phyloP scores from a whole-genome alignment of 2,113 vertebrate species.

The Sciurus niger region DNA sequence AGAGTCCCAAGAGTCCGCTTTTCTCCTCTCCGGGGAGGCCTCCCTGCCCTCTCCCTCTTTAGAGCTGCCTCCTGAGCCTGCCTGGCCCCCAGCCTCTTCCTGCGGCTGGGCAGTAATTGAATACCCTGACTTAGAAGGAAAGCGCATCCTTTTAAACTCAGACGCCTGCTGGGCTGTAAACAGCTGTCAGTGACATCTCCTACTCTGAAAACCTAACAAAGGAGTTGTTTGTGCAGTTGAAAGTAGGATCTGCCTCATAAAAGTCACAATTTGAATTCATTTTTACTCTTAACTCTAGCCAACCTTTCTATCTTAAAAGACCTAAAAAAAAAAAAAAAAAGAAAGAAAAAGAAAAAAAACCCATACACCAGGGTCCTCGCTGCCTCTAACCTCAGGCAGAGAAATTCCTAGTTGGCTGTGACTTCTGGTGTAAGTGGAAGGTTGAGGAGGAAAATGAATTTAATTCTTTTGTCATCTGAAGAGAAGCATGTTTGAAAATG shows the following conservation, averaged over 20 bases:
- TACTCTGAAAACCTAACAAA: slow-evolving; percentile 64
- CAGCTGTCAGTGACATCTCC: slow-evolving; percentile 74
- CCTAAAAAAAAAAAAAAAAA: not conserved
- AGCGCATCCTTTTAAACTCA: slow-evolving; percentile 64
- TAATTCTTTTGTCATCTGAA: slow-evolving; percentile 48
- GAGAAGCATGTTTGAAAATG: slow-evolving; percentile 10
- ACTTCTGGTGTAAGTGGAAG: slow-evolving; percentile 50
- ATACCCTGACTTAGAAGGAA: slow-evolving; percentile 70
- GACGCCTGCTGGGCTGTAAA: slow-evolving; percentile 79
- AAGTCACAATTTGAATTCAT: slow-evolving; percentile 79
- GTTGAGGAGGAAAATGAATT: not conserved
- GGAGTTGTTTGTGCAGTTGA: slow-evolving; percentile 70
- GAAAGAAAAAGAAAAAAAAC: not conserved
- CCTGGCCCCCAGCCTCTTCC: slow-evolving; percentile 58
- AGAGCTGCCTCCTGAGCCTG: not conserved
- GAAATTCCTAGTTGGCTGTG: slow-evolving; percentile 35
- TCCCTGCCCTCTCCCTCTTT: not conserved
- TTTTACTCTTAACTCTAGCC: slow-evolving; percentile 67
- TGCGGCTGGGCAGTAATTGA: slow-evolving; percentile 71
- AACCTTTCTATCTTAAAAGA: slow-evolving; percentile 73
- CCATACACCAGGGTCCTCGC: not conserved
- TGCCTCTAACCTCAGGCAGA: not conserved
- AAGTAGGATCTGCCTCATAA: slow-evolving; percentile 67
- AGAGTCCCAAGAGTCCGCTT: not conserved
- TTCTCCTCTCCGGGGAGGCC: too few species aligned